Evolutionary conservation across 2,113 vertebrate genomes (phyloP).

Genomic region (Loxodonta africana): DNA sequence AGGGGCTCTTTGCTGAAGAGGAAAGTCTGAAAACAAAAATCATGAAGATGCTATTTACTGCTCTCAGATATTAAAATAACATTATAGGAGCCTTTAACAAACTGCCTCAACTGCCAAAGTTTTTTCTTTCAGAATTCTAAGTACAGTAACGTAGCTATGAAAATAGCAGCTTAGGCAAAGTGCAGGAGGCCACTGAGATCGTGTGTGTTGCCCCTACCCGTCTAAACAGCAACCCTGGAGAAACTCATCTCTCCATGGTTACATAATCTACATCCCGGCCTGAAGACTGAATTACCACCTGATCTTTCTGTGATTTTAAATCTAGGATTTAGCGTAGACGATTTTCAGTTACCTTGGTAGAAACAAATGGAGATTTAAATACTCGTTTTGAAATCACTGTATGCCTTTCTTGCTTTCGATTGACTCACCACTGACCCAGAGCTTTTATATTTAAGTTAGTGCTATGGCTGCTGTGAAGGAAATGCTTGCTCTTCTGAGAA

Average conservation of each 20-base stretch:
- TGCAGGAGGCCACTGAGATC: neutral
- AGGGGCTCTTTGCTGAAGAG: neutral
- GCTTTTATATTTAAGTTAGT: neutral
- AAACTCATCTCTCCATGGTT: neutral
- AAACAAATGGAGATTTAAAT: conserved; percentile 1
- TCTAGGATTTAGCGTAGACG: neutral
- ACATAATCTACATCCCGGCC: neutral
- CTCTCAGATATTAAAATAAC: neutral
- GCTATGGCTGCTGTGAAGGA: fast-evolving
- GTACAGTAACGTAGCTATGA: neutral
- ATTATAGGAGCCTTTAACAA: neutral
- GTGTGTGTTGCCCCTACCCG: neutral
- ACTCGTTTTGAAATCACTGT: neutral
- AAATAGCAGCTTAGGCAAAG: neutral
- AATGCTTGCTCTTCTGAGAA: conserved; percentile 55
- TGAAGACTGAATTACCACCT: neutral
- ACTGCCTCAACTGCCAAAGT: neutral
- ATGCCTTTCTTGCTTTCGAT: conserved; percentile 8
- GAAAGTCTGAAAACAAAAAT: neutral
- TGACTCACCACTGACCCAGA: neutral
- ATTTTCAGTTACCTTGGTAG: neutral
- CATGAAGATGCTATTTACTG: neutral
- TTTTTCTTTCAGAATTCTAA: neutral
- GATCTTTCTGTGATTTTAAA: conserved; percentile 32
- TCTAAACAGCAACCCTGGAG: neutral